phyloP scores from a whole-genome alignment of 2,797 vertebrate genomes.

The Morus bassanus region DNA sequence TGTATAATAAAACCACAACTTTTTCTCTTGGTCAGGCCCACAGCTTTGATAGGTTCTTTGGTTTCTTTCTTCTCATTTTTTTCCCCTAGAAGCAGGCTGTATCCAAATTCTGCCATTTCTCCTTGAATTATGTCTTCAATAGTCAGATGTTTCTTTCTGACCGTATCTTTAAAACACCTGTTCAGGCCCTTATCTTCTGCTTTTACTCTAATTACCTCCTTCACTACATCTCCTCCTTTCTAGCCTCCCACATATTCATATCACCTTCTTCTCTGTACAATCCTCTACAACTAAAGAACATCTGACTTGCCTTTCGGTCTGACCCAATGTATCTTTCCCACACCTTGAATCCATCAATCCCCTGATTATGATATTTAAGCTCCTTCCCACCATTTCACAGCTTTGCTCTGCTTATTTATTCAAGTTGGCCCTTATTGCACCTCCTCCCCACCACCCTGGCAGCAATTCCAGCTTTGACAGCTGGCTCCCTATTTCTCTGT shows the following conservation, averaged over 20 bases:
- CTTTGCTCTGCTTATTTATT: constrained; percentile 24
- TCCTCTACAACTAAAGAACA: background rate
- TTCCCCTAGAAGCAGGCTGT: background rate
- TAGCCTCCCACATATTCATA: background rate
- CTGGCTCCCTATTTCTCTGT: constrained; percentile 16
- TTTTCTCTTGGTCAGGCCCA: background rate
- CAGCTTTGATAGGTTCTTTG: background rate
- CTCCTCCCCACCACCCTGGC: background rate
- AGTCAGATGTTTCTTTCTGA: background rate
- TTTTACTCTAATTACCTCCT: background rate
- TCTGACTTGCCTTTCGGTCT: background rate
- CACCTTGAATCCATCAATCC: background rate
- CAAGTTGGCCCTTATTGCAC: background rate
- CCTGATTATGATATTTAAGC: background rate
- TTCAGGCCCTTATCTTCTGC: background rate
- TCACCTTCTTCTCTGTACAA: background rate
- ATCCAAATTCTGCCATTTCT: background rate
- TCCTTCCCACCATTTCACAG: background rate
- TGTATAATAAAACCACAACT: background rate
- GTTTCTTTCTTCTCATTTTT: background rate
- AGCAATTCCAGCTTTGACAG: constrained; percentile 29
- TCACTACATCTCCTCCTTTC: background rate
- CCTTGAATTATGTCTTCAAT: background rate
- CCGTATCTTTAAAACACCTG: background rate
- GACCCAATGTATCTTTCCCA: background rate